Conservation (phyloP, 1,140 invertebrate genomes). For the Forficula auricularia region DNA sequence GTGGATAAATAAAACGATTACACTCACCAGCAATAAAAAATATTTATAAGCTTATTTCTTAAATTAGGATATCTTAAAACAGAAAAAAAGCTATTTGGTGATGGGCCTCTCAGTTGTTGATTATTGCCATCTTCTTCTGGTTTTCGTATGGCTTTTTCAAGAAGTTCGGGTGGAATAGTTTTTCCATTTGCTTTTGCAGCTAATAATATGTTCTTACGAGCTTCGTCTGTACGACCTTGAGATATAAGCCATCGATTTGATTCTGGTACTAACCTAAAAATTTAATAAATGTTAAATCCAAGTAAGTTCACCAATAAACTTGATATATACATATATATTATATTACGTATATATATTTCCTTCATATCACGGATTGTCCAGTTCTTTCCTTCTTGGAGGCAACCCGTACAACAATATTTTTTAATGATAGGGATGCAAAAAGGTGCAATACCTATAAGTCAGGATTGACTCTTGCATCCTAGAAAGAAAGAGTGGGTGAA, state of each 20-base stretch:
- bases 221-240: slow-evolving; percentile 51
- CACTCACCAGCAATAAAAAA: slow-evolving; percentile 59
- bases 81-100: no score
- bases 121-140: background rate
- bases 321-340: background rate
- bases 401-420: no score
- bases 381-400: no score
- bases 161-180: slow-evolving; percentile 31
- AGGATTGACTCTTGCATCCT: no score
- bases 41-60: slow-evolving; percentile 46
- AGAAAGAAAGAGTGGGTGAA: no score
- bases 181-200: slow-evolving; percentile 50
- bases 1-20: no score
- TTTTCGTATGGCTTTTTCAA: slow-evolving; percentile 30
- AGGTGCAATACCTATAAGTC: no score
- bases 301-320: background rate
- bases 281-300: background rate
- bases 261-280: slow-evolving; percentile 55
- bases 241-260: slow-evolving; percentile 63
- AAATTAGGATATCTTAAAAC: slow-evolving; percentile 40
- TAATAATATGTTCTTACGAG: slow-evolving; percentile 43
- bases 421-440: no score
- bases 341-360: background rate
- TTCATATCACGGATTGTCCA: no score
- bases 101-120: no score